Percentiles rank a stretch among this genome's conserved stretches.
phyloP scores from a whole-genome alignment of 2,113 vertebrate species.

The Calypte anna region DNA sequence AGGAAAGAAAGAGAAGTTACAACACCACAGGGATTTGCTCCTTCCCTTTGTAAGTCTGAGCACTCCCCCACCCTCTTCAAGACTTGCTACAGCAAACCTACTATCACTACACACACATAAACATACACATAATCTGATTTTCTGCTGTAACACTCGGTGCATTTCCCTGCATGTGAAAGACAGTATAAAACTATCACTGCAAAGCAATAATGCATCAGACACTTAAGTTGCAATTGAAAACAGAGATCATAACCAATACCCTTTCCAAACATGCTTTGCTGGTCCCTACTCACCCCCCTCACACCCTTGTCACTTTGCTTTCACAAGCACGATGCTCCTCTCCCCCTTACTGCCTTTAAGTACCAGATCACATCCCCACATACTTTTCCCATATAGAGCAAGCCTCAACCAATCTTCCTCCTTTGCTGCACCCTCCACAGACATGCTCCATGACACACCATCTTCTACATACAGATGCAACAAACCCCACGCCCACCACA shows the following conservation, averaged over 20 bases:
- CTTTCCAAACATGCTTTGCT: not conserved
- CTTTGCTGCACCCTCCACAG: not conserved
- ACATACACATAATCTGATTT: not conserved
- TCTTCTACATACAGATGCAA: not conserved
- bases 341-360: fast-evolving
- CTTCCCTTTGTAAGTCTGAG: not conserved
- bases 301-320: not conserved
- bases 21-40: not conserved
- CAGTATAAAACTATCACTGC: not conserved
- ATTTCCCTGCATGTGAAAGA: not conserved
- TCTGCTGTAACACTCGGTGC: not conserved
- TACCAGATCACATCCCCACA: not conserved
- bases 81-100: not conserved
- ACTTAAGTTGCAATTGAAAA: not conserved
- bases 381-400: not conserved
- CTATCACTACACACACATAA: not conserved
- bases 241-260: not conserved
- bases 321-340: not conserved
- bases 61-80: fast-evolving
- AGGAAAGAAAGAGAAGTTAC: not conserved
- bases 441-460: fast-evolving
- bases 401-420: not conserved
- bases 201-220: not conserved
- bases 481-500: not conserved
- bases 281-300: not conserved